These are phyloP conservation scores for Hoplostethus mediterraneus DNA, from an alignment of 2,797 vertebrate species.

Conservation along the genomic window DNA sequence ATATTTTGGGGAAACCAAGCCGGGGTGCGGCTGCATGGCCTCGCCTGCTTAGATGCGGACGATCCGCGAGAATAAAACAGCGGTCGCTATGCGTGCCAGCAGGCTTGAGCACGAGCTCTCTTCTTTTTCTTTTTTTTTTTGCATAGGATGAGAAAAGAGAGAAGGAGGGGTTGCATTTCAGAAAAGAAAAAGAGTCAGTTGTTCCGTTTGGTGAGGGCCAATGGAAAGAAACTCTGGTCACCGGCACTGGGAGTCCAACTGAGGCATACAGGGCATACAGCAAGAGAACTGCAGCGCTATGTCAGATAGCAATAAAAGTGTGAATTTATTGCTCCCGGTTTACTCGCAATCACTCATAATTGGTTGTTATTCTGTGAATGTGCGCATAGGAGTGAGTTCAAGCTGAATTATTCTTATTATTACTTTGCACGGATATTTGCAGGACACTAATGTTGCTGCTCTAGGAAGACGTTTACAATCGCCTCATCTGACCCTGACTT, in stretches of 20 bases:
- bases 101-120: conserved; percentile 6
- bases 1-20: no score
- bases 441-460: neutral
- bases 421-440: conserved; percentile 5
- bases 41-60: conserved; percentile 46
- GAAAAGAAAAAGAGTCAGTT: conserved; percentile 75
- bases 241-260: conserved; percentile 69
- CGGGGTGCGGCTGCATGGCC: conserved; percentile 5
- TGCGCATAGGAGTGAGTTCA: no score
- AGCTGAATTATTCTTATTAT: neutral
- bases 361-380: neutral
- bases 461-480: conserved; percentile 22
- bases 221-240: conserved; percentile 79
- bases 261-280: conserved; percentile 67
- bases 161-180: conserved; percentile 61
- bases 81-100: conserved; percentile 62
- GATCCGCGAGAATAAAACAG: conserved; percentile 55
- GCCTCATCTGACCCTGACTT: conserved; percentile 13
- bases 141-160: conserved; percentile 64
- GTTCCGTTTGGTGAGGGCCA: conserved; percentile 79
- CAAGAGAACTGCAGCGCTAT: conserved; percentile 47
- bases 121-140: conserved; percentile 32
- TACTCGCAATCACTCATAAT: conserved; percentile 39
- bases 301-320: conserved; percentile 47
- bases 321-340: conserved; percentile 55